Evolutionary conservation across 2,888 invertebrate species (phyloP), one percentile per base, ranked within the genome.

Genomic region (Pycnomerus fuliginosus): DNA sequence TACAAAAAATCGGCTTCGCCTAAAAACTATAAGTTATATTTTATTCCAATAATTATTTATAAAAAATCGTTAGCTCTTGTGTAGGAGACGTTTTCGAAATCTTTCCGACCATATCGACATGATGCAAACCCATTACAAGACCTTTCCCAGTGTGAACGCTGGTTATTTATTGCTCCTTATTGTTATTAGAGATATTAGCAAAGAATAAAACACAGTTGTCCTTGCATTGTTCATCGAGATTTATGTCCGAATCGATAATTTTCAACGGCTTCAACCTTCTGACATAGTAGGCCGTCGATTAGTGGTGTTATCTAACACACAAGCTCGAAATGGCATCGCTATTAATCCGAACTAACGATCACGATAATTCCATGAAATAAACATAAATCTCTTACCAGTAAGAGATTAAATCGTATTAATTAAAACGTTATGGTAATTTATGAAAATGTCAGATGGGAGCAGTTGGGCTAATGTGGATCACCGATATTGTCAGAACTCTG

Each of bases 171-270:
- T 17, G 22, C 14, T 24, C 36, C 24, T 43, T 43, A 43, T 36
- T 43, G 42, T 36, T 36, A 43, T 43, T 43, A 43, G 42, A n/a
- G n/a, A 43, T 41, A 43, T 43, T 43, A 17, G 35, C 31, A 35
- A 36, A 34, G 30, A 25, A 36, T 16, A 36, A 36, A 24, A 43
- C n/a, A n/a, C n/a, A n/a, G n/a, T 11, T 56, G 56, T 52, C 56
- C 56, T 56, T 56, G 55, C 55, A 56, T 56, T 56, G 56, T 56
- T 49, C 34, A 25, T 10, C 22, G 43, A 50, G 56, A 56, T 56
- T 55, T 53, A 56, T 52, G 23, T 30, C 25, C 31, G 36, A 45
- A 40, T 45, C 40, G 40, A 40, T 40, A 40, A n/a, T 40, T 45
- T 24, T 35, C 32, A 44, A 43, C 43, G 36, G 43, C 43, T 43